Percentiles rank a stretch among this genome's conserved stretches.
These are phyloP conservation scores for Oncopeltus fasciatus DNA, from an alignment of 1,140 invertebrate species.

Conservation along the genomic window DNA sequence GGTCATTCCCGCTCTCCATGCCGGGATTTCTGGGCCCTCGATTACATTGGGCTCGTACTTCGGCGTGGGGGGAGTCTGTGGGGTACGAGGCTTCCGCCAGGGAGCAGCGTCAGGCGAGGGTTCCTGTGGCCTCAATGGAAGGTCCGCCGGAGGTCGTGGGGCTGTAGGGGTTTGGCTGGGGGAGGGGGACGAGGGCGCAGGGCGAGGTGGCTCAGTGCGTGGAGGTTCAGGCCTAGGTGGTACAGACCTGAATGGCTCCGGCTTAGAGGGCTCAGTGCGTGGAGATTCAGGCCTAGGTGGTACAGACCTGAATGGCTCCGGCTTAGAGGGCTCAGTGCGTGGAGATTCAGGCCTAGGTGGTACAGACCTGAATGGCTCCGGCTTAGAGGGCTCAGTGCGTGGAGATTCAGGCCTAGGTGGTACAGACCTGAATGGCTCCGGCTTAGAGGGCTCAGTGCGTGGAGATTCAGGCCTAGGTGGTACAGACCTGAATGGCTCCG, in stretches of 20 bases:
- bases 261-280: background rate
- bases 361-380: background rate
- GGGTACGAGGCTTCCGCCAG: slow-evolving; percentile 2
- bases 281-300: background rate
- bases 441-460: background rate
- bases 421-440: background rate
- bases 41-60: background rate
- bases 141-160: background rate
- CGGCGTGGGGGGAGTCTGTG: background rate
- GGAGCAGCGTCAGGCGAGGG: background rate
- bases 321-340: background rate
- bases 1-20: background rate
- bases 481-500: background rate
- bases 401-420: background rate
- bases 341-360: no score
- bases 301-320: background rate
- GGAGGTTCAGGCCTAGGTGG: background rate
- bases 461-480: background rate
- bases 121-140: background rate
- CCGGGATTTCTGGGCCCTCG: background rate
- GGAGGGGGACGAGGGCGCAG: background rate
- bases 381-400: background rate
- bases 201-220: background rate
- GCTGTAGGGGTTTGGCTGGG: background rate
- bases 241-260: background rate